phyloP scores from a whole-genome alignment of 53 echinoderm and acorn worm genomes.

The Patiria pectinifera region DNA sequence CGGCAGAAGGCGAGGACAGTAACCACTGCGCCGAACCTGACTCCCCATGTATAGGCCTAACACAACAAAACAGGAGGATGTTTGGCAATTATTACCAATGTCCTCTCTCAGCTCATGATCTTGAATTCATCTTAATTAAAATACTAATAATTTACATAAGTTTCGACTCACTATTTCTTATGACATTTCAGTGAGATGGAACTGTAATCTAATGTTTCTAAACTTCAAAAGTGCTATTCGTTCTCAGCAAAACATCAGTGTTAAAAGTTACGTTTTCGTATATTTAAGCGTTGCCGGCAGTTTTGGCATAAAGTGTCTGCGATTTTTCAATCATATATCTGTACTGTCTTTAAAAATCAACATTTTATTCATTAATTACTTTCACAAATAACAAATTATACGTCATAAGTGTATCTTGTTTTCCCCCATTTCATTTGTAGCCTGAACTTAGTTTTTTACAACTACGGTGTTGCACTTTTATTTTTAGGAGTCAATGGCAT shows the following conservation, averaged over 20 bases:
- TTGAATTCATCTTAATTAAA: not conserved
- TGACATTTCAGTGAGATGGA: not conserved
- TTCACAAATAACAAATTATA: not conserved
- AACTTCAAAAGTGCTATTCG: not conserved
- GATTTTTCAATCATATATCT: not conserved
- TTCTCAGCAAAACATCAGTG: not conserved
- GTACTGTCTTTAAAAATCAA: not conserved
- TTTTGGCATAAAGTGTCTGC: not conserved
- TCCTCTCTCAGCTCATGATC: too few relatives aligned
- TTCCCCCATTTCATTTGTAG: not conserved
- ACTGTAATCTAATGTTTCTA: not conserved
- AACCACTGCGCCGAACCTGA: too few relatives aligned
- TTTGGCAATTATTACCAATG: too few relatives aligned
- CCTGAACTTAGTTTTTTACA: not conserved
- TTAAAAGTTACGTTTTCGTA: not conserved
- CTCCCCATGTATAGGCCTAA: too few relatives aligned
- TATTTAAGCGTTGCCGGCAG: not conserved
- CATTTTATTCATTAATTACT: not conserved
- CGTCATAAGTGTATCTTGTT: not conserved
- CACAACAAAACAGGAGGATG: too few relatives aligned
- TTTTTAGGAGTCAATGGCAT: not conserved
- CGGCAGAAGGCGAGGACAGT: too few relatives aligned
- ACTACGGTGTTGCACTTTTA: not conserved
- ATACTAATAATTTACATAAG: not conserved
- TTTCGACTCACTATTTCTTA: not conserved